Percentiles rank a stretch among this genome's conserved stretches.
Evolutionary conservation across 2,888 invertebrate species (phyloP).

Genomic region (Teleogryllus oceanicus): DNA sequence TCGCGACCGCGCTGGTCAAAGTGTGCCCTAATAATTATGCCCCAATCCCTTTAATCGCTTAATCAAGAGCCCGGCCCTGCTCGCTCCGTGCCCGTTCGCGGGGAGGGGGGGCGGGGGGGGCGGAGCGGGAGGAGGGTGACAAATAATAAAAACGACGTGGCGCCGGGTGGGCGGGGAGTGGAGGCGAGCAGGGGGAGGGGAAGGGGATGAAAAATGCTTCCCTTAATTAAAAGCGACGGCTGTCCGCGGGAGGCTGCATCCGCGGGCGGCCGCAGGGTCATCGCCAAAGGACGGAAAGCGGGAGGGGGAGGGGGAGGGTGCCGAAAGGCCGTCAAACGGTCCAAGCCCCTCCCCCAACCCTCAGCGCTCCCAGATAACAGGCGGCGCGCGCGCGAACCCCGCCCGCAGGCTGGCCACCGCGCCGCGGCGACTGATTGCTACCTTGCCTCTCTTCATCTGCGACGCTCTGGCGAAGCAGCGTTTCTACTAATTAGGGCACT

Average conservation of each 20-base stretch:
- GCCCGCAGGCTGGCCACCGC: no score
- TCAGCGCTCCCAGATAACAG: no score
- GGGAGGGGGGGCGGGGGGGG: background rate
- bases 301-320: no score
- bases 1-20: slow-evolving; percentile 7
- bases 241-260: background rate
- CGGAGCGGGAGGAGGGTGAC: background rate
- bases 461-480: no score
- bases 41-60: slow-evolving; percentile 18
- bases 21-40: slow-evolving; percentile 18
- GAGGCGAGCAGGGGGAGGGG: background rate
- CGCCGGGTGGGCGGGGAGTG: background rate
- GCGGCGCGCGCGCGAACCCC: no score
- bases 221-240: slow-evolving; percentile 18
- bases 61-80: background rate
- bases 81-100: background rate
- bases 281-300: no score
- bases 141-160: background rate
- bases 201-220: slow-evolving; percentile 6
- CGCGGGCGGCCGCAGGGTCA: no score
- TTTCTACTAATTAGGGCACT: no score
- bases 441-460: no score
- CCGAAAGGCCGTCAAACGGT: no score
- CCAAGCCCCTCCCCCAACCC: no score
- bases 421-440: no score